Percentiles rank a stretch among this genome's conserved stretches.
phyloP scores from a whole-genome alignment of 2,797 vertebrate species.

The Poecilia wingei region DNA sequence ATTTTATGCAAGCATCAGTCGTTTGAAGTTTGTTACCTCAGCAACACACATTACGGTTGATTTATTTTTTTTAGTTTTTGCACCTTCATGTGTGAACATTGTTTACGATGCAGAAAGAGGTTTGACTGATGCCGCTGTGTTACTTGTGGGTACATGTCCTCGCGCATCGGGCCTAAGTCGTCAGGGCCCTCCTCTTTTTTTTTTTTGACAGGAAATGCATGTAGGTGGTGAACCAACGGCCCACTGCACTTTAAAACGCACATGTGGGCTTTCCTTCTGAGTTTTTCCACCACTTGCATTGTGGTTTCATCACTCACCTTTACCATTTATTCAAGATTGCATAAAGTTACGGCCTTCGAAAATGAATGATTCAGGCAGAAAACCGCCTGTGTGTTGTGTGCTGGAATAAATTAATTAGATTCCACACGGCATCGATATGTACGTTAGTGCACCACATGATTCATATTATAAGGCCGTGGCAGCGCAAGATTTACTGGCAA shows the following conservation, averaged over 20 bases:
- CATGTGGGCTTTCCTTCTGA: conserved; percentile 16
- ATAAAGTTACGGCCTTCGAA: not conserved
- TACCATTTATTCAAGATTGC: not conserved
- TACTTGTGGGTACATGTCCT: conserved; percentile 30
- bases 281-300: conserved; percentile 15
- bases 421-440: not conserved
- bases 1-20: not conserved
- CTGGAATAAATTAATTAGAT: not conserved
- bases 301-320: not conserved
- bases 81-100: conserved; percentile 2
- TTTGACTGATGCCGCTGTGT: not conserved
- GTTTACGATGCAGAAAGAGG: not conserved
- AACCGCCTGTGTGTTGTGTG: not conserved
- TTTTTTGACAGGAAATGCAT: conserved; percentile 63
- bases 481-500: not conserved
- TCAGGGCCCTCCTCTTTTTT: conserved; percentile 15
- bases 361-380: not conserved
- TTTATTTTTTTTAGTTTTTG: not conserved
- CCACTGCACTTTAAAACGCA: conserved; percentile 23
- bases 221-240: conserved; percentile 56
- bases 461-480: not conserved
- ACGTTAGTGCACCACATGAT: not conserved
- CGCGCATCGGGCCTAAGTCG: not conserved
- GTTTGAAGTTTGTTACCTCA: not conserved
- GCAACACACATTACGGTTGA: not conserved